Evolutionary conservation across 2,113 vertebrate species (phyloP), one percentile per base, ranked within the genome.

Genomic region (Anser cygnoides): DNA sequence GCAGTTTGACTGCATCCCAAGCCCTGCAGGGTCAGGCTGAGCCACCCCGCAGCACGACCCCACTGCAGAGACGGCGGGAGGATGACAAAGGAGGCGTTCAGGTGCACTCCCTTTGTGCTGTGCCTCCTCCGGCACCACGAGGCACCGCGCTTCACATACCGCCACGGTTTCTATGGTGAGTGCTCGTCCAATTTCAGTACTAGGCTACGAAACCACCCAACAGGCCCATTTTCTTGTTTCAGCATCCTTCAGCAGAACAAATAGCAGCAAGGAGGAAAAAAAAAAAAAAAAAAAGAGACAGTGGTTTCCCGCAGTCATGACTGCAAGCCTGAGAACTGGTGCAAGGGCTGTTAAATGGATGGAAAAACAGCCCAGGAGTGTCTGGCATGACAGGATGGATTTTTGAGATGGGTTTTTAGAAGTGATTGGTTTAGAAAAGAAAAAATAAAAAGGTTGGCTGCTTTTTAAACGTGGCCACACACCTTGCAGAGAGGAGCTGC

Each of bases 91-190:
- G 62, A 73, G n/a, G 50, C 12, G 1, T n/a, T 54, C 1, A 6
- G 79, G 92, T 44, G 16, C 7, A 0, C 39, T 28, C 49, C 67
- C 70, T 90, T 86, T 73, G 90, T 80, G 82, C 88, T 35, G 63
- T 1, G 49, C 84, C 63, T 59, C 78, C 93, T 79, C 71, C 6
- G 3, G 19, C 52, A 29, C 59, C 21, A 0, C 3, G 4, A 79
- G 54, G 84, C 87, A 61, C 70, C 74, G 65, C 13, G 77, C n/a
- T 89, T 87, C 91, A 58, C 22, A 13, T 29, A 74, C 66, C 8
- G 9, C 84, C 89, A 78, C 29, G 5, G 95, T 96, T 97, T 96
- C 94, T 97, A 95, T 96, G 93, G 93, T 86, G 93, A 97, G 65
- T 52, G 76, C 94, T 93, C 44, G 2, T 88, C 82, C 92, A 59